Evolutionary conservation across 2,888 invertebrate genomes (phyloP).

Genomic region (Lycia hirtaria): DNA sequence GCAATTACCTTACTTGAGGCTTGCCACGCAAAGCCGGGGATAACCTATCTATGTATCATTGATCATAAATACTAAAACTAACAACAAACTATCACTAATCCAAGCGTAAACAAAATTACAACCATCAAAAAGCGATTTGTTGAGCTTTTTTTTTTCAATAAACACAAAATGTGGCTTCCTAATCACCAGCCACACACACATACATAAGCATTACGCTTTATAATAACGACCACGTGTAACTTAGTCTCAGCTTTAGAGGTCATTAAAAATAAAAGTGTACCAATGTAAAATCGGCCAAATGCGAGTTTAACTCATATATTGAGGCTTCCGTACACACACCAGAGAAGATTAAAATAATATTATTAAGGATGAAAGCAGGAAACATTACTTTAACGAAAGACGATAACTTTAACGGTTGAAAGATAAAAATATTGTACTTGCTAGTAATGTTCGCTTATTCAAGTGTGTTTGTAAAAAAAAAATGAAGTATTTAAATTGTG

Average conservation of each 20-base stretch:
- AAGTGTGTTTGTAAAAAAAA: too few species aligned
- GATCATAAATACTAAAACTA: not conserved
- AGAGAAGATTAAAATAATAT: too few species aligned
- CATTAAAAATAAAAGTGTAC: conserved; percentile 35
- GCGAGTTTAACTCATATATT: too few species aligned
- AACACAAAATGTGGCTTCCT: conserved; percentile 10
- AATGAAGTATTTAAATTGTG: too few species aligned
- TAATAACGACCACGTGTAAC: conserved; percentile 6
- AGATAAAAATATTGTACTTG: too few species aligned
- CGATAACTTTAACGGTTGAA: too few species aligned
- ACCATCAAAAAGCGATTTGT: conserved; percentile 16
- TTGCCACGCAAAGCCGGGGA: too few species aligned
- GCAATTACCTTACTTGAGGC: too few species aligned
- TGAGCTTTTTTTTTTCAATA: conserved; percentile 3
- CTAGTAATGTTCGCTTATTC: too few species aligned
- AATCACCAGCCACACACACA: conserved; percentile 18
- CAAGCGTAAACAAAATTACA: conserved; percentile 15
- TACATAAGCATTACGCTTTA: conserved; percentile 15
- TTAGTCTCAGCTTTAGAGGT: conserved; percentile 1
- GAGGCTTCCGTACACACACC: too few species aligned
- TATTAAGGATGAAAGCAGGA: too few species aligned
- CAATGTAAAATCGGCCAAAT: conserved; percentile 37
- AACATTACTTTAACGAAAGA: too few species aligned
- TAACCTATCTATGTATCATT: not conserved
- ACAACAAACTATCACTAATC: not conserved